These are phyloP conservation scores for Holothuria leucospilota DNA, from an alignment of 53 echinoderm and acorn worm genomes.

Conservation along the genomic window DNA sequence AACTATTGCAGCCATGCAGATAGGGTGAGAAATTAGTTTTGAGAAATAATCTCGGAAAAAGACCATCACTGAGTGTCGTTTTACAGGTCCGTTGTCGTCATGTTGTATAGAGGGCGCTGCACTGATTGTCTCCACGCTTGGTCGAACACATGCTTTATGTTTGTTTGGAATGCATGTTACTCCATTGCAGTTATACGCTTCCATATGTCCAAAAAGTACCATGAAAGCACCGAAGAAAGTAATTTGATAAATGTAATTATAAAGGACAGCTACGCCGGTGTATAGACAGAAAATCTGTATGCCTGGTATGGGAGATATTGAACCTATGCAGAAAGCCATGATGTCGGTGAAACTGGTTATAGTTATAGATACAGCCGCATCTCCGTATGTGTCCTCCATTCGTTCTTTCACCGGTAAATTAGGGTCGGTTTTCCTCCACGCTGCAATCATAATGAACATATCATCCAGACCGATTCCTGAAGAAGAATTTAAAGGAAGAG, in stretches of 20 bases:
- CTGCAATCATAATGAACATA: slow-evolving; percentile 62
- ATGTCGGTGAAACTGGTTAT: slow-evolving; percentile 75
- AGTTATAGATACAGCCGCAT: slow-evolving; percentile 78
- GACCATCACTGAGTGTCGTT: slow-evolving; percentile 54
- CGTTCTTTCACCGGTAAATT: slow-evolving; percentile 36
- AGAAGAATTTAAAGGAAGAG: not conserved
- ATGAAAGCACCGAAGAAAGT: slow-evolving; percentile 82
- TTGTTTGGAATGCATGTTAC: slow-evolving; percentile 58
- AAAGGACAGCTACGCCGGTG: slow-evolving; percentile 67
- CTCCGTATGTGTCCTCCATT: slow-evolving; percentile 69
- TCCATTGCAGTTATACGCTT: slow-evolving; percentile 41
- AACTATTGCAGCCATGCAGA: slow-evolving; percentile 46
- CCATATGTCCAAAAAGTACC: slow-evolving; percentile 68
- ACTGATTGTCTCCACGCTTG: slow-evolving; percentile 7
- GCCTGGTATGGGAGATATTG: slow-evolving; percentile 63
- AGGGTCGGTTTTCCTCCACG: slow-evolving; percentile 56
- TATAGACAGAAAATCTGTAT: slow-evolving; percentile 75
- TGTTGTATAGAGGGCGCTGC: slow-evolving; percentile 6
- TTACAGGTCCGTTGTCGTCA: slow-evolving; percentile 17
- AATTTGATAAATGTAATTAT: slow-evolving; percentile 72
- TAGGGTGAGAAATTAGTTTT: slow-evolving; percentile 41
- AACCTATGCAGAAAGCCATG: slow-evolving; percentile 72
- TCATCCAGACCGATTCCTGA: slow-evolving; percentile 70
- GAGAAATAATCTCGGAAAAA: slow-evolving; percentile 66
- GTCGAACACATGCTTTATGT: not conserved